Evolutionary conservation across 2,888 invertebrate genomes (phyloP).

Genomic region (Cynaeus angustus): DNA sequence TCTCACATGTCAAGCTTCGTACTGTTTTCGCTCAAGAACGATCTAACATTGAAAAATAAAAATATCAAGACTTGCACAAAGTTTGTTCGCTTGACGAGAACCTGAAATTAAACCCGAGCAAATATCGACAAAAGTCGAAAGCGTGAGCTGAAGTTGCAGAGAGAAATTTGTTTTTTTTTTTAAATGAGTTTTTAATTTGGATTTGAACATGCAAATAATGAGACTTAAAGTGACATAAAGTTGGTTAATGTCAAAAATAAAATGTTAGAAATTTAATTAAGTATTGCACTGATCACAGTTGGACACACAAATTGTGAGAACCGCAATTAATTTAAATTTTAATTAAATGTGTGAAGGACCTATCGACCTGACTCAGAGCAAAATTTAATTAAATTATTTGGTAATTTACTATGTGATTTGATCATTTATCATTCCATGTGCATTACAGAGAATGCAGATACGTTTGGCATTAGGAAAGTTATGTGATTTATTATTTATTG

Average conservation of each 20-base stretch:
- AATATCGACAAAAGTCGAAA: too few species aligned
- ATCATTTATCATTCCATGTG: slow-evolving; percentile 33
- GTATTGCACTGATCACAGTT: slow-evolving; percentile 28
- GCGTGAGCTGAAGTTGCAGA: background rate
- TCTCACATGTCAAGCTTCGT: background rate
- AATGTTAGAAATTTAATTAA: slow-evolving; percentile 30
- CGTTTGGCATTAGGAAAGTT: background rate
- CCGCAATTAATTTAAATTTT: slow-evolving; percentile 39
- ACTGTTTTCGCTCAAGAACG: too few species aligned
- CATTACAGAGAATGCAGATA: slow-evolving; percentile 13
- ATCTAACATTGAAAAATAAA: background rate
- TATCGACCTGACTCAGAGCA: slow-evolving; percentile 33
- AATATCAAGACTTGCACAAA: background rate
- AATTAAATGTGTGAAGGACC: slow-evolving; percentile 41
- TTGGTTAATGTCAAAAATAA: slow-evolving; percentile 19
- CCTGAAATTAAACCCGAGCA: background rate
- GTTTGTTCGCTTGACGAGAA: background rate
- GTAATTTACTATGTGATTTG: slow-evolving; percentile 32
- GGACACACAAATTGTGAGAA: slow-evolving; percentile 24
- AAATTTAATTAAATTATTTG: slow-evolving; percentile 43
- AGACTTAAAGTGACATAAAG: slow-evolving; percentile 9
- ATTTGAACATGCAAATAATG: slow-evolving; percentile 6
- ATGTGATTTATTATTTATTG: slow-evolving; percentile 17
- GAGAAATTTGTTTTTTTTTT: background rate
- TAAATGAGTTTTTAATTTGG: slow-evolving; percentile 5